Base-by-base conservation (phyloP, 2,888 invertebrate species). In the Gandaritis pyraliata region DNA sequence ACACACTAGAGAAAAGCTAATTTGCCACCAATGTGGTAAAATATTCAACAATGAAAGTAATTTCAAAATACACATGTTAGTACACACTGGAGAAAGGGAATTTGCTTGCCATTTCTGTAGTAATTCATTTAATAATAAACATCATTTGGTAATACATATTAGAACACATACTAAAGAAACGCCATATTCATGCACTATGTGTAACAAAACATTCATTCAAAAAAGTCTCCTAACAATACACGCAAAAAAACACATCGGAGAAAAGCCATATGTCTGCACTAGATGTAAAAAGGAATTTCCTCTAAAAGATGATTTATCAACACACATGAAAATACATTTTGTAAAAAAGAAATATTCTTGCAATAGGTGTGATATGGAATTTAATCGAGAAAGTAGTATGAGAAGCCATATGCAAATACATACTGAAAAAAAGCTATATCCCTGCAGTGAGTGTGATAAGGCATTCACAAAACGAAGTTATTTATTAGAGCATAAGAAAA, bases 21-120 rank as follows among this genome's bases (percentile, higher is more conserved):
- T 18, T 18, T 45, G 45, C 45, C 10, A 45, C 16, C 12, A 12
- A 5, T 45, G 45, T 45, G 45, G 4, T 18, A 45, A 45, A 45
- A 18, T 11, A 45, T 45, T 18, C 18, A 0, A 10, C 10, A 11
- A 0, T 4, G 18, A 45, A 45, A 2, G 11, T 18, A 12, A 0
- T 15, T 18, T 45, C 12, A 11, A 0, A 18, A 11, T 0, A 18
- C 45, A 45, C 12, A 45, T 45, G 18, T 16, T 15, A 16, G 4
- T 11, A 18, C 45, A 45, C 45, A 45, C 18, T 16, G 45, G 45
- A 45, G 2, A 45, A 45, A 45, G 12, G 45, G 18, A 18, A 45
- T 45, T 18, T 45, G 16, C 11, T 2, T 45, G 45, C 45, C 18
- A 11, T 12, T 0, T 11, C 1, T 45, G 45, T 11, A 10, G 11